phyloP scores from a whole-genome alignment of 2,888 invertebrate species.

The Clunio marinus region DNA sequence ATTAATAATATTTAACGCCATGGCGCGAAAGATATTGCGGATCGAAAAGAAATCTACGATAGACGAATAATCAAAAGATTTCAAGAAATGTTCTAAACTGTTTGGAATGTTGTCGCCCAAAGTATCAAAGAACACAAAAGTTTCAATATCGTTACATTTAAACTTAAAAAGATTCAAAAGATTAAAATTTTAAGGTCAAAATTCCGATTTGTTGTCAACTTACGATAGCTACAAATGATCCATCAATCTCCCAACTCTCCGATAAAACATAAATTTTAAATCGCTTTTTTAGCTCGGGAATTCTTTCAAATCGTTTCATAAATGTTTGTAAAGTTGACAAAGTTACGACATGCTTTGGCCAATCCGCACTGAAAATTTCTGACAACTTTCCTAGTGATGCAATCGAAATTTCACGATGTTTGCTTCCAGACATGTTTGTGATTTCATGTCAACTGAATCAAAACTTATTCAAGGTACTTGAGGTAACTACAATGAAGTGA shows the following conservation, averaged over 20 bases:
- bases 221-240: conserved; percentile 13
- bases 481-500: too few relatives aligned
- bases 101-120: not conserved
- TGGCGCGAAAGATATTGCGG: conserved; percentile 7
- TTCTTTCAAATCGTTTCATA: not conserved
- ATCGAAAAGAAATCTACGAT: not conserved
- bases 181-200: not conserved
- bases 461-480: too few relatives aligned
- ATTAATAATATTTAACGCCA: not conserved
- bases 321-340: not conserved
- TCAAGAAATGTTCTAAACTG: not conserved
- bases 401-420: not conserved
- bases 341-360: conserved; percentile 20
- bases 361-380: not conserved
- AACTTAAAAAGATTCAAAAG: not conserved
- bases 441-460: too few relatives aligned
- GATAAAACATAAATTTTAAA: not conserved
- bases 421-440: too few relatives aligned
- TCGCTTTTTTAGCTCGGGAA: conserved; percentile 27
- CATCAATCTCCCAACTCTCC: conserved; percentile 19
- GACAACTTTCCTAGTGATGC: not conserved
- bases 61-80: not conserved
- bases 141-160: not conserved
- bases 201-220: not conserved
- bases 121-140: conserved; percentile 6